These are phyloP conservation scores for Pollenia angustigena DNA, from an alignment of 2,888 invertebrate genomes.

Conservation along the genomic window DNA sequence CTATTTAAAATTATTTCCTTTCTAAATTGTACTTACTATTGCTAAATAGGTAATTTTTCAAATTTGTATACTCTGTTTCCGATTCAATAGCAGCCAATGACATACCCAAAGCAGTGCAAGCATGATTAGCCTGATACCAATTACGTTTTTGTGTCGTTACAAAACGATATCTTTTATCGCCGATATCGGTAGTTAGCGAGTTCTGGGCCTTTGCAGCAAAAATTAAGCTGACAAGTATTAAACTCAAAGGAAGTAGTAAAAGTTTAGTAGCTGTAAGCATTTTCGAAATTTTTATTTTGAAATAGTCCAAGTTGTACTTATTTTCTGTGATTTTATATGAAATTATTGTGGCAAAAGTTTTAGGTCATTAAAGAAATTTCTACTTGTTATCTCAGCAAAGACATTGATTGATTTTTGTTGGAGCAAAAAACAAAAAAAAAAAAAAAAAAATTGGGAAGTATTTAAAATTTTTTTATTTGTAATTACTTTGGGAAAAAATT, in stretches of 20 bases:
- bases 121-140: constrained; percentile 75
- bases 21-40: constrained; percentile 45
- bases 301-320: neutral
- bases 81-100: constrained; percentile 72
- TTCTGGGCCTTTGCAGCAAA: neutral
- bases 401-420: neutral
- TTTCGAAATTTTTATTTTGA: neutral
- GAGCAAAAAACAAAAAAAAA: too few relatives aligned
- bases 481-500: too few relatives aligned
- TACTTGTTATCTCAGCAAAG: neutral
- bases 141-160: constrained; percentile 59
- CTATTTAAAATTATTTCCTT: neutral
- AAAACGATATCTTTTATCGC: constrained; percentile 67
- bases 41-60: constrained; percentile 49
- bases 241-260: neutral
- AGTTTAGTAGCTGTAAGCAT: neutral
- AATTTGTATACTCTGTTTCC: constrained; percentile 47
- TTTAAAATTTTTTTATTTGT: too few relatives aligned
- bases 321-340: neutral
- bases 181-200: constrained; percentile 21
- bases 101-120: constrained; percentile 68
- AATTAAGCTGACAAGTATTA: neutral
- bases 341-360: too few relatives aligned
- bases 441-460: too few relatives aligned
- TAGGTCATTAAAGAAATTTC: neutral